These are phyloP conservation scores for Brachionus plicatilis DNA, from an alignment of 1,140 invertebrate genomes.

Conservation along the genomic window DNA sequence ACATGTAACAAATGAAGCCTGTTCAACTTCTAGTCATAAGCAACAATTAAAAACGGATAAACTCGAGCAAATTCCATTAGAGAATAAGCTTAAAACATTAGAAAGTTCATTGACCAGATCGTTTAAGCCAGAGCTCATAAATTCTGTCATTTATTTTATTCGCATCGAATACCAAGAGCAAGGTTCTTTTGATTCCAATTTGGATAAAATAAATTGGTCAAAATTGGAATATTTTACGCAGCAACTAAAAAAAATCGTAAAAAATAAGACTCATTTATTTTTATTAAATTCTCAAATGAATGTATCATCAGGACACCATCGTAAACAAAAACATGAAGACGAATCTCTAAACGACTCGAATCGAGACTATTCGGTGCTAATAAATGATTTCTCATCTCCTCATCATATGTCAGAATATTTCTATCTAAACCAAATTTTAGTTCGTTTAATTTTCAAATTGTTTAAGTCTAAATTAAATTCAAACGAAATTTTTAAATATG, in stretches of 20 bases:
- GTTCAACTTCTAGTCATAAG: background rate
- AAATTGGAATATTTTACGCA: constrained; percentile 14
- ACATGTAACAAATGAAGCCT: background rate
- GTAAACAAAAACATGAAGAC: background rate
- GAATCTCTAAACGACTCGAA: background rate
- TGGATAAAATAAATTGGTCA: background rate
- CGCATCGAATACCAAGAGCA: background rate
- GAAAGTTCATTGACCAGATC: background rate
- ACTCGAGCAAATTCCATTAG: background rate
- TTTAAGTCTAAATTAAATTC: background rate
- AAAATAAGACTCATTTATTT: constrained; percentile 25
- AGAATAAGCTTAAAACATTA: constrained; percentile 20
- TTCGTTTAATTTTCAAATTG: constrained; percentile 16
- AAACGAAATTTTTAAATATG: background rate
- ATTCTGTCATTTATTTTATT: background rate
- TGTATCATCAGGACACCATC: background rate
- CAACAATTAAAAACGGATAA: background rate
- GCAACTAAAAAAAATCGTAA: constrained; percentile 21
- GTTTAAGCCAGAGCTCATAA: background rate
- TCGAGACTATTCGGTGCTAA: background rate
- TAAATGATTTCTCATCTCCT: background rate
- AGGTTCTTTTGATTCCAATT: background rate
- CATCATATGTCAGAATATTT: background rate
- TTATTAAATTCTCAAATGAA: background rate
- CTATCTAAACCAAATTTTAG: background rate